A percentile compares a stretch with the other conserved stretches of the same genome.
These are phyloP conservation scores for Heterotis niloticus DNA, from an alignment of 2,113 vertebrate genomes.

Conservation along the genomic window DNA sequence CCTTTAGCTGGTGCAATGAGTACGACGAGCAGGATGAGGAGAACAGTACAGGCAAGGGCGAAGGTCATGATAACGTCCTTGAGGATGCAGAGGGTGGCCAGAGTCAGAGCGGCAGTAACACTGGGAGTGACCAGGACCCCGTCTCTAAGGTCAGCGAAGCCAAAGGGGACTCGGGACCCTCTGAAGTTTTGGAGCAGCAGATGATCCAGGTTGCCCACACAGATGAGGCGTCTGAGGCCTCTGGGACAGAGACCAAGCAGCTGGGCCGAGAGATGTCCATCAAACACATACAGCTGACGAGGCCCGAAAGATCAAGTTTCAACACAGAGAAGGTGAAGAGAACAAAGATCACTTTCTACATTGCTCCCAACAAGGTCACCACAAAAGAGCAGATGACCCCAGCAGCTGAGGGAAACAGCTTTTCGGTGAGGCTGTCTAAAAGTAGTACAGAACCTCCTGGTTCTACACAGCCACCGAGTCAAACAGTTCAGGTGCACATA, in stretches of 20 bases:
- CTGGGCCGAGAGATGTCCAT: slow-evolving; percentile 39
- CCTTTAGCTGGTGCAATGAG: slow-evolving; percentile 39
- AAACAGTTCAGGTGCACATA: slow-evolving; percentile 49
- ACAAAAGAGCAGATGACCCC: slow-evolving; percentile 29
- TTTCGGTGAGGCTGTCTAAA: not conserved
- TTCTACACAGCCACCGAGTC: slow-evolving; percentile 15
- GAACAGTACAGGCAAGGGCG: not conserved
- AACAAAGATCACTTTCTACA: slow-evolving; percentile 65
- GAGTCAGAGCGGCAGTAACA: slow-evolving; percentile 14
- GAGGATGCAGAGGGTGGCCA: not conserved
- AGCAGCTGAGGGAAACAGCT: not conserved
- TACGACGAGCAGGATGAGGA: slow-evolving; percentile 36
- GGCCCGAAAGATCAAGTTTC: slow-evolving; percentile 2
- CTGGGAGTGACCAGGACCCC: slow-evolving; percentile 35
- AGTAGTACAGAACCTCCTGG: not conserved
- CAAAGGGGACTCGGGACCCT: not conserved
- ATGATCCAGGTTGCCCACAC: not conserved
- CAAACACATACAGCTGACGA: slow-evolving; percentile 48
- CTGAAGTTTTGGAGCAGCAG: accelerated
- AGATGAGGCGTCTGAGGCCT: not conserved
- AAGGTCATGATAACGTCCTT: slow-evolving; percentile 11
- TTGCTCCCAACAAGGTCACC: slow-evolving; percentile 46
- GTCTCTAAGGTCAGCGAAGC: not conserved
- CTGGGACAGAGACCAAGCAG: slow-evolving; percentile 4
- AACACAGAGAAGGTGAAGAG: slow-evolving; percentile 55